These are phyloP conservation scores for Dioctria linearis DNA, from an alignment of 2,888 invertebrate species.

Conservation along the genomic window DNA sequence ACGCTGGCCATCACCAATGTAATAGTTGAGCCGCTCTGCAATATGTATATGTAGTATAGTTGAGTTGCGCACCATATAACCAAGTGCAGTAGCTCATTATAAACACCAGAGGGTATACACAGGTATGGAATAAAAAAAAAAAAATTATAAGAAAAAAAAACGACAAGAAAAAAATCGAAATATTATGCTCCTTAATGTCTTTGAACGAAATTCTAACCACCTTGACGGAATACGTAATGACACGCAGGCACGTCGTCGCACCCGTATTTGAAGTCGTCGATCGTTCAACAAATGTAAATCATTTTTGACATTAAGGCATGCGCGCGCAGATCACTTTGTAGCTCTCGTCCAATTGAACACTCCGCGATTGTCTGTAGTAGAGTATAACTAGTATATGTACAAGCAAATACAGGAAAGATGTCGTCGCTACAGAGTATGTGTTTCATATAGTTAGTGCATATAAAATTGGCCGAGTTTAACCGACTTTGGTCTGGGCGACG, in stretches of 20 bases:
- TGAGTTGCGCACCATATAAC: constrained; percentile 18
- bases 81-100: constrained; percentile 54
- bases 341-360: constrained; percentile 23
- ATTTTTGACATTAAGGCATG: constrained; percentile 59
- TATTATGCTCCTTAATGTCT: constrained; percentile 58
- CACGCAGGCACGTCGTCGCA: constrained; percentile 55
- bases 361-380: constrained; percentile 2
- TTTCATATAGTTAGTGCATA: constrained; percentile 28
- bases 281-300: constrained; percentile 60
- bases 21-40: constrained; percentile 25
- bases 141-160: no score
- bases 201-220: constrained; percentile 58
- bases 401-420: neutral
- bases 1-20: constrained; percentile 29
- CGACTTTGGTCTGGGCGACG: constrained; percentile 51
- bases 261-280: constrained; percentile 58
- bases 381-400: constrained; percentile 5
- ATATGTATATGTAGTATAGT: neutral
- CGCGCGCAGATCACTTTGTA: constrained; percentile 56
- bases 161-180: constrained; percentile 41
- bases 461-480: constrained; percentile 43
- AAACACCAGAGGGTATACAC: constrained; percentile 36
- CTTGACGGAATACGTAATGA: constrained; percentile 55
- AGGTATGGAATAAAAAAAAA: constrained; percentile 31
- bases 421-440: constrained; percentile 11